Conservation (phyloP, 2,888 invertebrate species). For the Cataglyphis albicans region DNA sequence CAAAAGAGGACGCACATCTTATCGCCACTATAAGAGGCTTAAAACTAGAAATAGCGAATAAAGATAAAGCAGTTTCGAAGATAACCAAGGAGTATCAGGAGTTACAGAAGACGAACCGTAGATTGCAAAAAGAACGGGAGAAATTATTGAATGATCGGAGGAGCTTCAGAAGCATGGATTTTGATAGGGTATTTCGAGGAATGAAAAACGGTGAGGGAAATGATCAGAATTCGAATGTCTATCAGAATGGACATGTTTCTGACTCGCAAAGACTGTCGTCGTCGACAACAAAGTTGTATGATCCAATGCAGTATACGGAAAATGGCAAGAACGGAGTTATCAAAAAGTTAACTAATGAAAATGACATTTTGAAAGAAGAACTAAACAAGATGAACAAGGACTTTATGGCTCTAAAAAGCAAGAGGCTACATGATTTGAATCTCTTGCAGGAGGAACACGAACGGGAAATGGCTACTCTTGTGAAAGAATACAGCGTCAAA, state of each 20-base stretch:
- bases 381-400: slow-evolving; percentile 91
- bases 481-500: slow-evolving; percentile 84
- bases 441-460: slow-evolving; percentile 86
- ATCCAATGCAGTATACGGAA: slow-evolving; percentile 84
- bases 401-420: slow-evolving; percentile 91
- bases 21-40: slow-evolving; percentile 93
- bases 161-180: slow-evolving; percentile 66
- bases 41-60: slow-evolving; percentile 91
- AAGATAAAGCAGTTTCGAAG: slow-evolving; percentile 91
- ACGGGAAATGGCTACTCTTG: slow-evolving; percentile 84
- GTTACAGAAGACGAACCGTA: slow-evolving; percentile 91
- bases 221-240: slow-evolving; percentile 83
- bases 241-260: slow-evolving; percentile 79
- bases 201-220: slow-evolving; percentile 83
- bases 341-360: slow-evolving; percentile 87
- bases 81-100: slow-evolving; percentile 93
- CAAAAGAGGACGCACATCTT: slow-evolving; percentile 92
- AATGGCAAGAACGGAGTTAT: slow-evolving; percentile 86
- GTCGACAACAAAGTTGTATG: slow-evolving; percentile 82
- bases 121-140: slow-evolving; percentile 92
- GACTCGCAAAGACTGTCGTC: slow-evolving; percentile 77
- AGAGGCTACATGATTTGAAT: slow-evolving; percentile 93
- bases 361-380: slow-evolving; percentile 89
- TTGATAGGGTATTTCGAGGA: slow-evolving; percentile 71
- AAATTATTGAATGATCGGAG: slow-evolving; percentile 85